Evolutionary conservation across 2,113 vertebrate species (phyloP).

Genomic region (Grantiella picta): DNA sequence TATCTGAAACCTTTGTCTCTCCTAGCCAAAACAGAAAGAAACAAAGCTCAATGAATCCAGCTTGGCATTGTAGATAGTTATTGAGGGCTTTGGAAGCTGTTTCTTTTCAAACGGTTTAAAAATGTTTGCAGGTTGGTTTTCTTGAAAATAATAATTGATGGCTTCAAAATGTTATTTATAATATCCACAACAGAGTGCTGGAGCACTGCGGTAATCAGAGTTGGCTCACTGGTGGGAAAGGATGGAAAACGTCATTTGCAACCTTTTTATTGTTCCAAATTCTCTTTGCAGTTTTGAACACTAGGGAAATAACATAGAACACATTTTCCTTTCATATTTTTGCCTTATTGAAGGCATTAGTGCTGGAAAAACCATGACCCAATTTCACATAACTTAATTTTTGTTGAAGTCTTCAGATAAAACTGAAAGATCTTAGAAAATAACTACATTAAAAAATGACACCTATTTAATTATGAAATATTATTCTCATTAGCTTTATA

Average conservation of each 20-base stretch:
- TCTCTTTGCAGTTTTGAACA: background rate
- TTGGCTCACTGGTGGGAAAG: background rate
- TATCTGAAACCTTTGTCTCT: background rate
- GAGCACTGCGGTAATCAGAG: background rate
- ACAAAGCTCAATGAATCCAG: background rate
- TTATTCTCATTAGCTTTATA: background rate
- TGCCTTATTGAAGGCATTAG: background rate
- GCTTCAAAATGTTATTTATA: background rate
- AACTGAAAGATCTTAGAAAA: background rate
- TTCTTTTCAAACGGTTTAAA: background rate
- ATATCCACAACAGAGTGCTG: background rate
- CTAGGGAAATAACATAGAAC: background rate
- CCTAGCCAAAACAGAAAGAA: background rate
- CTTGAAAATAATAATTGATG: background rate
- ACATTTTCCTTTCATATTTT: background rate
- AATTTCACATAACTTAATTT: background rate
- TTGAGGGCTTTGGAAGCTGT: background rate
- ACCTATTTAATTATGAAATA: background rate
- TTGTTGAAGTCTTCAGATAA: background rate
- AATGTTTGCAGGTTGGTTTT: background rate
- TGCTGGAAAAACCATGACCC: background rate
- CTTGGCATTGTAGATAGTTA: background rate
- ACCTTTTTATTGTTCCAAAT: background rate
- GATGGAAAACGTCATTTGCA: background rate
- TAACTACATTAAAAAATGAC: background rate